Evolutionary conservation across 2,113 vertebrate genomes (phyloP).

Genomic region (Oplegnathus fasciatus): DNA sequence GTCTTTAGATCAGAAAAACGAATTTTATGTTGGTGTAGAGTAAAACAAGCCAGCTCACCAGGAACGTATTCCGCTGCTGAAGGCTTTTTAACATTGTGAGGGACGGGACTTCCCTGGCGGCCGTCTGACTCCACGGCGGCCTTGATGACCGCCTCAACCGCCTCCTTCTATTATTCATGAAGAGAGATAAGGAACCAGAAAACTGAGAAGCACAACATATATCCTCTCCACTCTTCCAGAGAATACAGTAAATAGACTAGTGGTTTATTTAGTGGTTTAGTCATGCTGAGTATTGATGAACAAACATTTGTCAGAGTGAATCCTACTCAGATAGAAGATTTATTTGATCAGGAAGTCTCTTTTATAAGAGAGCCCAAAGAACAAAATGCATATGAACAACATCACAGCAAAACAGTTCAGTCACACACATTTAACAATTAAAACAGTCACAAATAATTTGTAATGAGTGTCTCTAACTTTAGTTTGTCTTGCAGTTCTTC

Average conservation of each 20-base stretch:
- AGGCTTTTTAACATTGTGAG: not conserved
- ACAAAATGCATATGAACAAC: not conserved
- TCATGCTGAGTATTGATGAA: not conserved
- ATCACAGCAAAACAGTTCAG: not conserved
- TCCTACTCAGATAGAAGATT: not conserved
- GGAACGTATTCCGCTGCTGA: not conserved
- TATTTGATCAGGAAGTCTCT: not conserved
- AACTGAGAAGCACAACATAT: conserved; percentile 21
- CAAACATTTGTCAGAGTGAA: not conserved
- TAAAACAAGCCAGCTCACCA: not conserved
- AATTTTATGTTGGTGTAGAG: not conserved
- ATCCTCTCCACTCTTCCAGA: conserved; percentile 24
- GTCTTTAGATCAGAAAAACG: not conserved
- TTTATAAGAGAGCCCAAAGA: not conserved
- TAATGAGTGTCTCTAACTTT: too few species aligned
- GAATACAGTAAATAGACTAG: not conserved
- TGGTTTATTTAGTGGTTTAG: not conserved
- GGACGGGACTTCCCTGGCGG: conserved; percentile 1
- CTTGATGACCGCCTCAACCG: conserved; percentile 41
- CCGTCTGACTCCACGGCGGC: conserved; percentile 17
- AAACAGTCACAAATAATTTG: not conserved
- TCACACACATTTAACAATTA: not conserved
- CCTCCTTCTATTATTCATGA: conserved; percentile 69
- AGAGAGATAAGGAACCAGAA: conserved; percentile 27
- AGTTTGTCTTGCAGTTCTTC: too few species aligned